A percentile compares a stretch with the other conserved stretches of the same genome.
Evolutionary conservation across 2,113 vertebrate species (phyloP).

Genomic region (Colinus virginianus): DNA sequence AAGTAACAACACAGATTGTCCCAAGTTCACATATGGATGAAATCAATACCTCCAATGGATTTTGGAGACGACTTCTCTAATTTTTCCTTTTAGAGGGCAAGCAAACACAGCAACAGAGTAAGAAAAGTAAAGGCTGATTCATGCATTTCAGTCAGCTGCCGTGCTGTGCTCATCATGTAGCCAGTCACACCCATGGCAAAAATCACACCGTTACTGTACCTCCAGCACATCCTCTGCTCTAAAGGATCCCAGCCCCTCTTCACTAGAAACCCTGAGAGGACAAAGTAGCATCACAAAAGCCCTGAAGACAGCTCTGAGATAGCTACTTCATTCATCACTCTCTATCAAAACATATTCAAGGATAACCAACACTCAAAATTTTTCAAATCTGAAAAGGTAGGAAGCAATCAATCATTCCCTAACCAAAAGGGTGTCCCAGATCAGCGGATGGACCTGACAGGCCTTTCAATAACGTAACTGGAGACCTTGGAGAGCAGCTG

Average conservation of each 20-base stretch:
- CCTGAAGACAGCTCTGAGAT: background rate
- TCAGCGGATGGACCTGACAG: background rate
- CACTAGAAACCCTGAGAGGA: background rate
- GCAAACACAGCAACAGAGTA: background rate
- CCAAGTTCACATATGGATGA: background rate
- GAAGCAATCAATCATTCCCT: background rate
- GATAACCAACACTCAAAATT: background rate
- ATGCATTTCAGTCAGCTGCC: accelerated
- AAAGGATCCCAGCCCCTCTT: background rate
- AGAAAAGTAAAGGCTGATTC: background rate
- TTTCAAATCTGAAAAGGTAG: background rate
- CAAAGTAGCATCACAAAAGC: background rate
- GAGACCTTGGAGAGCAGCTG: background rate
- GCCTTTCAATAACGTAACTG: background rate
- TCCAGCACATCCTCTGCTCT: background rate
- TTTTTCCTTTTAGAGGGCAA: background rate
- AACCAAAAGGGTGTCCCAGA: background rate
- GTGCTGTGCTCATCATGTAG: background rate
- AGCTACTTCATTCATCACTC: background rate
- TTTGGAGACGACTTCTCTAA: background rate
- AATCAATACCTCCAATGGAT: background rate
- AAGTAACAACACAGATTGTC: background rate
- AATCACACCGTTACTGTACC: background rate
- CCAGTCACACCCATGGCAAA: background rate
- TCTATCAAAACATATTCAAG: background rate